Base-by-base conservation (phyloP, 2,797 vertebrate species). In the Erethizon dorsatum region DNA sequence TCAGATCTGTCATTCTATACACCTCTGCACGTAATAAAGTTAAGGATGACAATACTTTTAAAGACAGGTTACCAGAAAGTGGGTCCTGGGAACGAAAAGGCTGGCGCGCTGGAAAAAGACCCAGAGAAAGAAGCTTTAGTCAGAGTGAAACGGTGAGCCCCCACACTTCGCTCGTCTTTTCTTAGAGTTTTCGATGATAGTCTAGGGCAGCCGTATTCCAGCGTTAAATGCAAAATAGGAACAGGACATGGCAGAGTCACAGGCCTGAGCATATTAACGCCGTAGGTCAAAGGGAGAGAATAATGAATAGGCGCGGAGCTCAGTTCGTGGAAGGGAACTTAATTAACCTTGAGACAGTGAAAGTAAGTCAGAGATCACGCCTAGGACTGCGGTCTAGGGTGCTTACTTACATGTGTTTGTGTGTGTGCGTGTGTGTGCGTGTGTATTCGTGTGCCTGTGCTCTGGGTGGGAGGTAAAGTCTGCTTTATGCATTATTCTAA, bases 221-320 rank as follows among this genome's bases (percentile, higher is more conserved):
- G 95, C 82, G 95, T 91, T 96, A 94, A 95, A 97, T 96, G 97
- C 96, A 96, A 97, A 97, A 84, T 91, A 96, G 86, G 86, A 95
- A 95, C 93, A 93, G 71, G 94, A 96, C 94, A 56, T 5, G 45
- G 92, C 88, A 71, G 37, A 97, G 97, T 96, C 94, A 91, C 69
- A 96, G 97, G 88, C 97, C 93, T 91, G 94, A 96, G 97, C 95
- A 92, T 97, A 97, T 96, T 97, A 97, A 95, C 13, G 96, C 97
- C 97, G 90, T 82, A 94, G 96, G 97, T 97, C 97, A 97, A 91
- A 96, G 77, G 47, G 37, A 96, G 96, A 90, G 97, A 95, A 97
- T 97, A 98, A 97, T 97, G 97, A 97, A 96, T 96, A 97, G 97
- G 80, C 69, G 2, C 75, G 1, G 94, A 95, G 82, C 69, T 88